These are phyloP conservation scores for Synanthedon andrenaeformis DNA, from an alignment of 2,888 invertebrate genomes.

Conservation along the genomic window DNA sequence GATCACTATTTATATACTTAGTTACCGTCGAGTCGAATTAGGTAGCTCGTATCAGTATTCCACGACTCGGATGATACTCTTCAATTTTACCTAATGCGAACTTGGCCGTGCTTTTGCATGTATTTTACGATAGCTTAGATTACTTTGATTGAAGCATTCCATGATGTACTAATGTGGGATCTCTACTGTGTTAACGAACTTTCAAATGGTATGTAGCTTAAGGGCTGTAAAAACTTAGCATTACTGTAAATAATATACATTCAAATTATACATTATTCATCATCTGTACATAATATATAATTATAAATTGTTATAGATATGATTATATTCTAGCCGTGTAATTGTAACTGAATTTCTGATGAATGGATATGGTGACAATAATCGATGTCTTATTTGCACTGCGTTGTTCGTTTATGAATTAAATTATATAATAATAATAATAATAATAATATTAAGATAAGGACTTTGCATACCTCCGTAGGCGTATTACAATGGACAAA, in stretches of 20 bases:
- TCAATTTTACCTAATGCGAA: no score
- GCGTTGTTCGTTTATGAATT: no score
- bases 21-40: no score
- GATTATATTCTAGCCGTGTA: neutral
- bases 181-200: constrained; percentile 65
- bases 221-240: constrained; percentile 36
- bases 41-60: no score
- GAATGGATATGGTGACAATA: constrained; percentile 56
- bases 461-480: no score
- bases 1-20: no score
- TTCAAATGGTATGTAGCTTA: constrained; percentile 34
- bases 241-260: constrained; percentile 16
- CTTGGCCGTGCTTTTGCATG: constrained; percentile 17
- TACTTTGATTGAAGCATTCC: constrained; percentile 64
- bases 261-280: neutral
- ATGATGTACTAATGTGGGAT: constrained; percentile 62
- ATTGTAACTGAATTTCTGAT: constrained; percentile 7
- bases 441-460: no score
- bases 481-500: no score
- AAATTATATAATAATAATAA: no score
- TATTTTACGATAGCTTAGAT: constrained; percentile 24
- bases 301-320: neutral
- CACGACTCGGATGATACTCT: no score
- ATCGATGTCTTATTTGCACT: constrained; percentile 8
- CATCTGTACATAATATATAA: neutral